Percentiles rank a stretch among this genome's conserved stretches.
Evolutionary conservation across 2,113 vertebrate genomes (phyloP).

Genomic region (Loxodonta africana): DNA sequence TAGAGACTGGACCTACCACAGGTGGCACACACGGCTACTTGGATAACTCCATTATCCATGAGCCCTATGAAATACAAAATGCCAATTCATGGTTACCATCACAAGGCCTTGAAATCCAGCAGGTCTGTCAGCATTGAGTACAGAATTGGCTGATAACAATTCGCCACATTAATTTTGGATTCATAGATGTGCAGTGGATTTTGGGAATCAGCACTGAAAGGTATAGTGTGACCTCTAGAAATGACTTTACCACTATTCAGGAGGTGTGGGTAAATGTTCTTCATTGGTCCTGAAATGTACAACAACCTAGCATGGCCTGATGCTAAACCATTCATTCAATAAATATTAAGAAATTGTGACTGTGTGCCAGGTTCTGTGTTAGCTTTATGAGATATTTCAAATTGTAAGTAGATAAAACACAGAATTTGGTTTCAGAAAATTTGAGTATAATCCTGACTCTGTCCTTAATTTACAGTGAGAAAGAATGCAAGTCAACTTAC

Average conservation of each 20-base stretch:
- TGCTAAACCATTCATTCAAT: neutral
- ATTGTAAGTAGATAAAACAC: neutral
- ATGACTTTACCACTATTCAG: neutral
- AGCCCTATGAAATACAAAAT: neutral
- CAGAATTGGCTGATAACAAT: neutral
- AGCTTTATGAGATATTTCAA: neutral
- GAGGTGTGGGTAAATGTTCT: neutral
- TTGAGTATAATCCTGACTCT: neutral
- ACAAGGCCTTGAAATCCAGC: neutral
- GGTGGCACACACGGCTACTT: accelerated
- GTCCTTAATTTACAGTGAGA: neutral
- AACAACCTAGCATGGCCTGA: neutral
- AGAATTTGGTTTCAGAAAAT: neutral
- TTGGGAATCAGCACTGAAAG: neutral
- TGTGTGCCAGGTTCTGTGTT: neutral
- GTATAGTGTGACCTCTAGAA: neutral
- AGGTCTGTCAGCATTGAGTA: neutral
- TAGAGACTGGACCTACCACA: neutral
- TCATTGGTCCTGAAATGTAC: neutral
- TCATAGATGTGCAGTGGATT: neutral
- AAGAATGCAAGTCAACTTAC: neutral
- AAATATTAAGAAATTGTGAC: neutral
- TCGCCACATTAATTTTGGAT: neutral
- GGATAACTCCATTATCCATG: accelerated
- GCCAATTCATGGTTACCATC: neutral